Percentiles rank a stretch among this genome's conserved stretches.
These are phyloP conservation scores for Drosophila nr. medialis DNA, from an alignment of 2,888 invertebrate species.

Conservation along the genomic window DNA sequence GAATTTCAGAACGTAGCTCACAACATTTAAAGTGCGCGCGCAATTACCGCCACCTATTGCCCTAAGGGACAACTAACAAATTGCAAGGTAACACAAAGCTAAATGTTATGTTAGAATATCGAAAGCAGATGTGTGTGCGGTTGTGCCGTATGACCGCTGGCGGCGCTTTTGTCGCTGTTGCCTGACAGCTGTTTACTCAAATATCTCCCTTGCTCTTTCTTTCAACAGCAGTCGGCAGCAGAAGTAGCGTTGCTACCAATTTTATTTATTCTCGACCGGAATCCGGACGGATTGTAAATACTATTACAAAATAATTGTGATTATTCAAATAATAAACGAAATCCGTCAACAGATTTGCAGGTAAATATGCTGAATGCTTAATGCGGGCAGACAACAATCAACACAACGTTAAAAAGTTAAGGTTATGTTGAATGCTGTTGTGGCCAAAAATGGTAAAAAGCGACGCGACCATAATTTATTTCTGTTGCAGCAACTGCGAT, in stretches of 20 bases:
- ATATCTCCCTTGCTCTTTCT: conserved; percentile 30
- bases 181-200: conserved; percentile 51
- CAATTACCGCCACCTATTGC: conserved; percentile 51
- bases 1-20: background rate
- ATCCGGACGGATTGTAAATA: conserved; percentile 16
- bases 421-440: conserved; percentile 44
- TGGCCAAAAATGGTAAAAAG: conserved; percentile 45
- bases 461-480: conserved; percentile 1
- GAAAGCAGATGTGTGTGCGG: background rate
- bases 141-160: conserved; percentile 33
- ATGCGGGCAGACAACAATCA: conserved; percentile 2
- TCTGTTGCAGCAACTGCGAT: background rate
- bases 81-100: conserved; percentile 34
- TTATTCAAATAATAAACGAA: background rate
- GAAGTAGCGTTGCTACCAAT: conserved; percentile 16
- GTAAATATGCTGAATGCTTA: conserved; percentile 11
- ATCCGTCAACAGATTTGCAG: conserved; percentile 3
- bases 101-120: conserved; percentile 25
- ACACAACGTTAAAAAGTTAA: conserved; percentile 19
- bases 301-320: conserved; percentile 4
- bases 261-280: conserved; percentile 25
- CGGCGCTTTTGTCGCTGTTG: conserved; percentile 33
- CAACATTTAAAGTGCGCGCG: conserved; percentile 39
- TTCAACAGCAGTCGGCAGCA: conserved; percentile 44
- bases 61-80: conserved; percentile 8